Evolutionary conservation across 2,113 vertebrate genomes (phyloP), one percentile per base, ranked within the genome.

Genomic region (Ivindomyrus marchei): DNA sequence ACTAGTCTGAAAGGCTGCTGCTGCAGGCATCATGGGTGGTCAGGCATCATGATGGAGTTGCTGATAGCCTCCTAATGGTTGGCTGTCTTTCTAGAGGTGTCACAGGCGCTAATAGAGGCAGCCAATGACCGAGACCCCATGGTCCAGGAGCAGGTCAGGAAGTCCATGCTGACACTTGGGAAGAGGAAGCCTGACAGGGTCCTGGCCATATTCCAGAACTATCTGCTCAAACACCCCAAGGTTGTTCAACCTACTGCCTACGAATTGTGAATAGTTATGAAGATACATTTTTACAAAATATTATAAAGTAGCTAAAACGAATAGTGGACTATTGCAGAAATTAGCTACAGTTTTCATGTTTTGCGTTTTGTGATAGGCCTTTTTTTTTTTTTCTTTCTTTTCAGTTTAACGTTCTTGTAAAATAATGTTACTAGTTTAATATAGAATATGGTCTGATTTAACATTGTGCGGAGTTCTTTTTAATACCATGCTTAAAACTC

Each of bases 91-190:
- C 0, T 91, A 99, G 98, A 96, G 91, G 95, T 98, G 84, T 97
- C 96, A 24, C 90, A 95, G 8, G 96, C 97, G 0, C 94, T 99
- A 74, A 95, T 99, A 89, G 98, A 98, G 1, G 97, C 97, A 49
- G 94, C 98, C 5, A 97, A 96, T 0, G 98, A 99, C 90, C 98
- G 97, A 95, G 98, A 98, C 47, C 92, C 93, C 0, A 90, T 92
- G 4, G 98, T 99, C 6, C 97, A 98, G 92, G 97, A 97, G 88
- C 98, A 99, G 94, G 96, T 99, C 91, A 96, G 96, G 91, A 96
- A 95, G 0, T 96, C 98, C 0, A 92, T 99, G 80, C 95, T 97
- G 62, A 95, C 94, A n/a, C 92, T 99, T 53, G 98, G 98, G 7
- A 96, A 96, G 17, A 93, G 95, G 0, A 96, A 96, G 92, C 96